phyloP scores from a whole-genome alignment of 2,797 vertebrate genomes.

The Onychomys arenicola region DNA sequence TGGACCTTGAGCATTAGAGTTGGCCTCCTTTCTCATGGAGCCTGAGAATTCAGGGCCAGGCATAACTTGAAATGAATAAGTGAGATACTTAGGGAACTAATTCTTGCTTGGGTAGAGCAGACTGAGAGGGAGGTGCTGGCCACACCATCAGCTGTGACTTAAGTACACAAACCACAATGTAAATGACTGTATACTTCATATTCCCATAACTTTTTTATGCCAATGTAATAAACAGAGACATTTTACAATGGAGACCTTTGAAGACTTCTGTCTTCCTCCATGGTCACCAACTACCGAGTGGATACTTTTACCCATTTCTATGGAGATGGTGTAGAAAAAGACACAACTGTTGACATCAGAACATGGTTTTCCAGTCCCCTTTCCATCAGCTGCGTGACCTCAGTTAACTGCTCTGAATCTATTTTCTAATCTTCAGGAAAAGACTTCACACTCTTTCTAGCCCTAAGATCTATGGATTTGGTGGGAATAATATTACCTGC shows the following conservation, averaged over 20 bases:
- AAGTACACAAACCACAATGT: background rate
- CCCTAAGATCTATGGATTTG: constrained; percentile 50
- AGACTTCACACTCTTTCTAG: constrained; percentile 48
- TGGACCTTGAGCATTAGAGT: background rate
- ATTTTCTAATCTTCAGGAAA: constrained; percentile 35
- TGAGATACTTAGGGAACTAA: background rate
- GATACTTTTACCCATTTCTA: background rate
- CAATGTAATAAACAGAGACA: background rate
- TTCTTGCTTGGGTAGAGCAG: background rate
- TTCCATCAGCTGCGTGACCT: background rate
- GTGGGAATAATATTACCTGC: constrained; percentile 64
- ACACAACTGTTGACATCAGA: background rate
- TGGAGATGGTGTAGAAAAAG: background rate
- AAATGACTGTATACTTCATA: background rate
- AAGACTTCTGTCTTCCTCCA: background rate
- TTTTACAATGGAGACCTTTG: background rate
- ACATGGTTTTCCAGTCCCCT: background rate
- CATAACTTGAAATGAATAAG: background rate
- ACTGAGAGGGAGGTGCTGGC: background rate
- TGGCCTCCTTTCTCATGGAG: background rate
- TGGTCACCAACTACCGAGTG: background rate
- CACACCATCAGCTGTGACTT: background rate
- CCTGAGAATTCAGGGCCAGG: background rate
- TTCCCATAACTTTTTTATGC: background rate
- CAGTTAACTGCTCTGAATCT: constrained; percentile 10